Evolutionary conservation across 1,140 invertebrate genomes (phyloP), one percentile per base, ranked within the genome.

Genomic region (Copidosoma floridanum): DNA sequence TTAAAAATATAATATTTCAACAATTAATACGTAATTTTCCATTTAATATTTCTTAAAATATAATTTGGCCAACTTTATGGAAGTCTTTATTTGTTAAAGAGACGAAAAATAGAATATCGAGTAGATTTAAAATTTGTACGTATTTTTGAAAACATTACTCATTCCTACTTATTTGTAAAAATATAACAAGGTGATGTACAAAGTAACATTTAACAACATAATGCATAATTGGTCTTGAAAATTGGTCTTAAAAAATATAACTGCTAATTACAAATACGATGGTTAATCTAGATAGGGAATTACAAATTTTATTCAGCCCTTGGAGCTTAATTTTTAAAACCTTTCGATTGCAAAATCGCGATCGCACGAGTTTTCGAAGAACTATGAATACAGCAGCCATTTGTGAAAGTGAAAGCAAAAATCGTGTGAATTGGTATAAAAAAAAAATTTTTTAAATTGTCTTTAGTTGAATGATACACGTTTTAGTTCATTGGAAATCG

Each of bases 231-330:
- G 44, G 55, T 57, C 55, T 57, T 32, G 21, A 20, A 40, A 24
- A 38, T 57, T 57, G 55, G 55, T 57, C 55, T 48, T 48, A 16
- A 12, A 57, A 38, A 46, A 57, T 57, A 24, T 24, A 32, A 7
- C 11, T 10, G 27, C 44, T 48, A 57, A 57, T 57, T 57, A 48
- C 55, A 57, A 57, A 57, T 48, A 14, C 26, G 55, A 57, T 57
- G 29, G 44, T 57, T 48, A 57, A 57, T 57, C 10, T 2, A 57
- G 32, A 35, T 21, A 24, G 53, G 20, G 20, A 54, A 54, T 54
- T 26, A n/a, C n/a, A n/a, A n/a, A n/a, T n/a, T n/a, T n/a, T n/a
- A n/a, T n/a, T n/a, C n/a, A n/a, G n/a, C n/a, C n/a, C n/a, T n/a
- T n/a, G n/a, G n/a, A n/a, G n/a, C n/a, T n/a, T n/a, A n/a, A n/a